phyloP scores from a whole-genome alignment of 1,140 invertebrate genomes.

The Euwallacea fornicatus region DNA sequence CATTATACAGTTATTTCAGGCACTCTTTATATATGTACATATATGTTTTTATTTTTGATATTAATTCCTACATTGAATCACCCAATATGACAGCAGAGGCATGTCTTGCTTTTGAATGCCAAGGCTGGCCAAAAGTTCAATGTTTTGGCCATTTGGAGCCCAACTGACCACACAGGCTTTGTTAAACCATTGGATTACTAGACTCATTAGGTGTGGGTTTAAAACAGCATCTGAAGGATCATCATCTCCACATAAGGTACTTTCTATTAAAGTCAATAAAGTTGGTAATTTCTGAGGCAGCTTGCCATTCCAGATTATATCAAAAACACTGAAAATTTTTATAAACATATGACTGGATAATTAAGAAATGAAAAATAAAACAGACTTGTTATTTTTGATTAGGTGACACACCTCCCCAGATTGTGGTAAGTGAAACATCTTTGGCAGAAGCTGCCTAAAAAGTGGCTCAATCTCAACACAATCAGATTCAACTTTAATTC shows the following conservation, averaged over 20 bases:
- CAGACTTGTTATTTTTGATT: neutral
- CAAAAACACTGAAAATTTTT: conserved; percentile 19
- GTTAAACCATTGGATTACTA: conserved; percentile 45
- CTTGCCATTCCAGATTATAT: conserved; percentile 37
- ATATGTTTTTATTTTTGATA: no score
- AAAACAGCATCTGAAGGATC: conserved; percentile 38
- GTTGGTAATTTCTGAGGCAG: conserved; percentile 42
- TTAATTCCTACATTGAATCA: conserved; percentile 37
- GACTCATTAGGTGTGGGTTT: conserved; percentile 36
- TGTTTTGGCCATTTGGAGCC: conserved; percentile 33
- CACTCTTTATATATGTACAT: no score
- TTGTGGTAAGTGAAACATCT: conserved; percentile 35
- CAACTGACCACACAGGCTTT: conserved; percentile 41
- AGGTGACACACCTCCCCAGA: conserved; percentile 24
- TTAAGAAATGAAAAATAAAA: neutral
- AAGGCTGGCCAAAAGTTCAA: conserved; percentile 39
- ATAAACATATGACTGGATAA: neutral
- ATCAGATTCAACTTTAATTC: conserved; percentile 40
- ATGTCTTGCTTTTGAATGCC: conserved; percentile 46
- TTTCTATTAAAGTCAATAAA: conserved; percentile 38
- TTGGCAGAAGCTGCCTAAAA: conserved; percentile 43
- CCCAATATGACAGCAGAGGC: conserved; percentile 45
- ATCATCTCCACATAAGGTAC: conserved; percentile 38
- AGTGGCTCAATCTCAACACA: conserved; percentile 22
- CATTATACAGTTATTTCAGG: no score